These are phyloP conservation scores for Andrena minutula DNA, from an alignment of 2,888 invertebrate genomes.

Conservation along the genomic window DNA sequence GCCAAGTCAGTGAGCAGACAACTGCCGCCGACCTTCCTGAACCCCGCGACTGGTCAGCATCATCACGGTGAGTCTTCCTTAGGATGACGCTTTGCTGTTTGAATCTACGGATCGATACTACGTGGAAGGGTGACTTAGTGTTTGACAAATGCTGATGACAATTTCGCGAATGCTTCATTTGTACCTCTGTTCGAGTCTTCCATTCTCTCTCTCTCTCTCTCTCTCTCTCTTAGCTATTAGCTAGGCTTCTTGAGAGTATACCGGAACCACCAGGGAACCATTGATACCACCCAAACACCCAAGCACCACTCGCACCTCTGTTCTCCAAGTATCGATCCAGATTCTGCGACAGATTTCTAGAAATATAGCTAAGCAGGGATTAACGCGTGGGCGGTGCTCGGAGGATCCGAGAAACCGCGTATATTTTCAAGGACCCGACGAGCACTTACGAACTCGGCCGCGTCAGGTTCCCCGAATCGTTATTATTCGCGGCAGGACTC, in stretches of 20 bases:
- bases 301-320: neutral
- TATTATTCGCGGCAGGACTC: constrained; percentile 48
- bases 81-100: neutral
- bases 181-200: too few species aligned
- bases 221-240: too few species aligned
- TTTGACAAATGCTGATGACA: neutral
- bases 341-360: neutral
- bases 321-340: neutral
- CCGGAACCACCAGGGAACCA: neutral
- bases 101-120: neutral
- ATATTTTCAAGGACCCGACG: constrained; percentile 36
- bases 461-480: constrained; percentile 48
- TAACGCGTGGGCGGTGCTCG: constrained; percentile 55
- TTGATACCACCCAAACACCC: neutral
- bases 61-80: constrained; percentile 75
- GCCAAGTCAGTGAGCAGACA: constrained; percentile 84
- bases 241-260: too few species aligned
- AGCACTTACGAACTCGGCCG: neutral
- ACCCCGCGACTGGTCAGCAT: constrained; percentile 79
- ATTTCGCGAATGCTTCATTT: neutral
- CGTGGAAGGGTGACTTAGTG: neutral
- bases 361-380: constrained; percentile 18
- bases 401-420: neutral
- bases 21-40: constrained; percentile 84
- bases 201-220: too few species aligned